Conservation (phyloP, 1,140 invertebrate genomes). For the Mesaphorura yosii region DNA sequence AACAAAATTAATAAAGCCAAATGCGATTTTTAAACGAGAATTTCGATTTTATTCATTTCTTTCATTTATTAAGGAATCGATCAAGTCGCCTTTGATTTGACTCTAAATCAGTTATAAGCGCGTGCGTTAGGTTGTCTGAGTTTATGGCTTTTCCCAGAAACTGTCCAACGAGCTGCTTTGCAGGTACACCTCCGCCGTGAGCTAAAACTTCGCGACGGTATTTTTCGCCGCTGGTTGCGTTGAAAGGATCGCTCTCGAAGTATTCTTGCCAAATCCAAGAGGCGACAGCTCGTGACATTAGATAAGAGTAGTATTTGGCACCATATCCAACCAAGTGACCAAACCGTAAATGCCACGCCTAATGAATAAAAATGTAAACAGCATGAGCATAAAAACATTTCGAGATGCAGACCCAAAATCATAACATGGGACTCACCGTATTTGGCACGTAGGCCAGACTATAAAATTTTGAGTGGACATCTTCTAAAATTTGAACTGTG, state of each 20-base stretch:
- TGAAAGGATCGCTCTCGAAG: slow-evolving; percentile 73
- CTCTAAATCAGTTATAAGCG: slow-evolving; percentile 43
- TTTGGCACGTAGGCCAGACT: slow-evolving; percentile 72
- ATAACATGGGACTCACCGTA: slow-evolving; percentile 57
- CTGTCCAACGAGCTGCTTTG: slow-evolving; percentile 55
- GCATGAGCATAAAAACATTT: not conserved
- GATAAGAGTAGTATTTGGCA: slow-evolving; percentile 95
- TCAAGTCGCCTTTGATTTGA: slow-evolving; percentile 31
- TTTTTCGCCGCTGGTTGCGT: slow-evolving; percentile 56
- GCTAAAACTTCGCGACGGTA: slow-evolving; percentile 64
- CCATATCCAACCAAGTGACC: slow-evolving; percentile 95
- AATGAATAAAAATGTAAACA: slow-evolving; percentile 25
- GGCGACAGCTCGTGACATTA: slow-evolving; percentile 85
- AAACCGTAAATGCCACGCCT: slow-evolving; percentile 92
- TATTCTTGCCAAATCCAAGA: slow-evolving; percentile 81
- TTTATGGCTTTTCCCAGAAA: slow-evolving; percentile 57
- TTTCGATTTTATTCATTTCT: no score
- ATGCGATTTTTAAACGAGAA: no score
- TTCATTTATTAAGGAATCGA: slow-evolving; percentile 4
- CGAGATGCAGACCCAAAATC: not conserved
- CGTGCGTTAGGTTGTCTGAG: slow-evolving; percentile 42
- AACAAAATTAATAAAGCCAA: no score
- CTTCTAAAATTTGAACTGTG: slow-evolving; percentile 61
- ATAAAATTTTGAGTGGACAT: slow-evolving; percentile 73
- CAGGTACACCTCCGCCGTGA: slow-evolving; percentile 79